Evolutionary conservation across 2,888 invertebrate genomes (phyloP).

Genomic region (Reticulitermes lucifugus): DNA sequence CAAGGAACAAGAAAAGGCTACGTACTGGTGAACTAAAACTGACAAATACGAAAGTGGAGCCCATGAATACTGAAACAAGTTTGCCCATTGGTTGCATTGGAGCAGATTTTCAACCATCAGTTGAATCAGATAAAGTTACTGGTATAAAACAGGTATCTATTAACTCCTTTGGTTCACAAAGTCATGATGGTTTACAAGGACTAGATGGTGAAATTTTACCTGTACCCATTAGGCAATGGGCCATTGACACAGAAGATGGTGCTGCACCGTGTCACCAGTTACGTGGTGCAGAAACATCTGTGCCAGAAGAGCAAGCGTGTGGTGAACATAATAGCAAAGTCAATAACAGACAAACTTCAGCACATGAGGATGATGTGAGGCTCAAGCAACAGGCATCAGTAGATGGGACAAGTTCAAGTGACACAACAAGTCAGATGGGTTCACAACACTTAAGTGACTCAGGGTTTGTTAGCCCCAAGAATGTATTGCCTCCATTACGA

Average conservation of each 20-base stretch:
- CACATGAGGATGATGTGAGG: neutral
- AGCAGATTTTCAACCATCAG: neutral
- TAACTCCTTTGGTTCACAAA: neutral
- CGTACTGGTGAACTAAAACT: neutral
- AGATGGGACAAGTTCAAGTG: conserved; percentile 20
- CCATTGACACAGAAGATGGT: neutral
- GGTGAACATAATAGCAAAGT: neutral
- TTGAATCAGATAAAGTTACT: conserved; percentile 1
- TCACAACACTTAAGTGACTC: conserved; percentile 29
- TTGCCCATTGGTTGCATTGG: neutral
- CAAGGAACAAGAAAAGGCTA: neutral
- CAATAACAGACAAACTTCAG: neutral
- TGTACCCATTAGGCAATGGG: neutral
- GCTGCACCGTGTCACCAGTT: neutral
- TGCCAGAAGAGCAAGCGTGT: neutral
- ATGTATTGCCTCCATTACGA: conserved; percentile 11
- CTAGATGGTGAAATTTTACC: neutral
- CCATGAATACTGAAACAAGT: neutral
- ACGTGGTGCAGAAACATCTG: neutral
- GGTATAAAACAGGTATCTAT: neutral
- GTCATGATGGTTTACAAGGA: neutral
- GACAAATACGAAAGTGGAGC: neutral
- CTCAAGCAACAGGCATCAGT: neutral
- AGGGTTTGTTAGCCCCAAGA: conserved; percentile 37
- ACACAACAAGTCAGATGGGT: neutral